Evolutionary conservation across 2,113 vertebrate genomes (phyloP).

Genomic region (Eudyptes chrysolophus): DNA sequence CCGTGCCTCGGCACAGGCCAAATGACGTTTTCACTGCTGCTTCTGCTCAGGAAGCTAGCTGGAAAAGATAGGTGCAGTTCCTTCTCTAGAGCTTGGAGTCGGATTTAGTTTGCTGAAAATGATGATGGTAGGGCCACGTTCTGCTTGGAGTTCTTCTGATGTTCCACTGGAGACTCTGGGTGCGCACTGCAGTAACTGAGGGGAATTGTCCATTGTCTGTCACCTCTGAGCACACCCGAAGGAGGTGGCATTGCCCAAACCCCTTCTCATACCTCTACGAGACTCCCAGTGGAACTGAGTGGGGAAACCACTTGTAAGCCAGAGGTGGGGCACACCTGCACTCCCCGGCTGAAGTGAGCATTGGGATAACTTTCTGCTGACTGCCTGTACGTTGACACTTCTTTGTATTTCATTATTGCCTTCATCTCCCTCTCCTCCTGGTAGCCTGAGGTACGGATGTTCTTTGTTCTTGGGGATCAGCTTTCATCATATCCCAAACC

Average conservation of each 20-base stretch:
- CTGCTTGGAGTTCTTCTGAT: background rate
- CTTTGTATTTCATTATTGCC: background rate
- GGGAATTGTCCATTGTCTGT: background rate
- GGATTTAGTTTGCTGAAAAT: background rate
- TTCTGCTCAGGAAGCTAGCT: background rate
- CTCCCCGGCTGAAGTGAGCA: background rate
- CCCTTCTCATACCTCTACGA: background rate
- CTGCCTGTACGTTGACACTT: background rate
- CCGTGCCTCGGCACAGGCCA: background rate
- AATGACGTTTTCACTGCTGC: background rate
- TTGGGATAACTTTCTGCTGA: background rate
- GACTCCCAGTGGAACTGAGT: background rate
- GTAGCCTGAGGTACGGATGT: too few relatives aligned
- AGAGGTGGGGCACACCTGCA: background rate
- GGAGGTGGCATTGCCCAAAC: background rate
- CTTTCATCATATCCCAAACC: background rate
- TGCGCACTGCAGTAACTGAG: background rate
- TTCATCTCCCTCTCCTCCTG: background rate
- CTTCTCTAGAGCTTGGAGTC: background rate
- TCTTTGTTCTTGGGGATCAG: too few relatives aligned
- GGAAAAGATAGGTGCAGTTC: background rate
- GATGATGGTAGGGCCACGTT: accelerated
- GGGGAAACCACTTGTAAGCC: background rate
- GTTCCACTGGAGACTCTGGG: background rate
- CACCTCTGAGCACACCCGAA: background rate